Evolutionary conservation across 2,888 invertebrate species (phyloP), one percentile per base, ranked within the genome.

Genomic region (Diaphora mendica): DNA sequence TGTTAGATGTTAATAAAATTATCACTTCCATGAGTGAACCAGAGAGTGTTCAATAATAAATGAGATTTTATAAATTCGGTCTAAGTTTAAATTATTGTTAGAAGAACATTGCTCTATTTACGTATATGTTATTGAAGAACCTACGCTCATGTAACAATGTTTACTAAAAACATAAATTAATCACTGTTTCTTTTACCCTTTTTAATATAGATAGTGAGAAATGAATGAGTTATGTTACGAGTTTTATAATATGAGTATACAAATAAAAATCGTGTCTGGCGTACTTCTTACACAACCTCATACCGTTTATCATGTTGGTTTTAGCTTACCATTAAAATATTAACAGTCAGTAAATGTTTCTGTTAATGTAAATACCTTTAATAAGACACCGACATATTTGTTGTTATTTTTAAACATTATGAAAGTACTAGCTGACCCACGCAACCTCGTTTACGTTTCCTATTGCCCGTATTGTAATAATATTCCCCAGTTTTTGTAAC

Each of bases 381-480:
- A 13, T 1, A 44, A 13, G 3, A 73, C 66, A 30, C 67, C 68
- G 76, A 74, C 78, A 83, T 70, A 83, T 44, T 74, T 83, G 77
- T 74, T 76, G 70, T 83, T 83, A 85, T 83, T 81, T 79, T 74
- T 71, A 69, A 79, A 77, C 64, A 75, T 85, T 78, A 76, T 76
- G 55, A n/a, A n/a, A n/a, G n/a, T n/a, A n/a, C n/a, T n/a, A n/a
- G n/a, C n/a, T n/a, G n/a, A n/a, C n/a, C n/a, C n/a, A n/a, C n/a
- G n/a, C n/a, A n/a, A n/a, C n/a, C n/a, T n/a, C n/a, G n/a, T n/a
- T n/a, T n/a, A n/a, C n/a, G n/a, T n/a, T n/a, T n/a, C n/a, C n/a
- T n/a, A n/a, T n/a, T n/a, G n/a, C n/a, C n/a, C n/a, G n/a, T n/a
- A n/a, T n/a, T n/a, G n/a, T n/a, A n/a, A n/a, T n/a, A n/a, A n/a